Evolutionary conservation across 2,888 invertebrate genomes (phyloP), one percentile per base, ranked within the genome.

Genomic region (Ophraella communa): DNA sequence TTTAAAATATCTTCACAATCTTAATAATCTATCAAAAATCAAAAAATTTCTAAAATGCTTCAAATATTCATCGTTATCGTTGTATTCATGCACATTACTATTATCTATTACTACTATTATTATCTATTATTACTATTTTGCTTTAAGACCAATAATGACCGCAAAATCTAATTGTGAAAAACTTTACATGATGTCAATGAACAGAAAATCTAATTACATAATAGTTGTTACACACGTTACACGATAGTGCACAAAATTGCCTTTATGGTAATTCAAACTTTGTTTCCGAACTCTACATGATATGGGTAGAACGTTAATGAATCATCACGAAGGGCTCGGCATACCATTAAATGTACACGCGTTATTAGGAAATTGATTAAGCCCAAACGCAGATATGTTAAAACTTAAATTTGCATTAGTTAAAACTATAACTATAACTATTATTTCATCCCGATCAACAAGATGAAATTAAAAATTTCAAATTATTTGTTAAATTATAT

Each of bases 221-320:
- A 47, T 47, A 21, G 47, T 20, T 47, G 45, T 45, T 18, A 45
- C 45, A 45, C n/a, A 45, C 23, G 23, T 47, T 23, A 20, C 47
- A 47, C 23, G 21, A 23, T 14, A 47, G 47, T n/a, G 23, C 8
- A 47, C 47, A 47, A 47, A 47, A 47, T 47, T 47, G 47, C 11
- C 47, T 47, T 21, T 47, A 23, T 23, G 20, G 47, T 23, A 47
- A 47, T 47, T 39, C 21, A 23, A 47, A 47, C 21, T 21, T 47
- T 47, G 47, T 47, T 47, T 8, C 17, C 21, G 47, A 21, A n/a
- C n/a, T 47, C 23, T 23, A 47, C 47, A 47, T 47, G 47, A 47
- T 47, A 47, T 47, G 47, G 47, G 47, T 47, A 23, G 47, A 47
- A 21, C 47, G 17, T n/a, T 47, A 47, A 47, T 47, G 47, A 47